Evolutionary conservation across 1,140 invertebrate genomes (phyloP).

Genomic region (Caerostris darwini): DNA sequence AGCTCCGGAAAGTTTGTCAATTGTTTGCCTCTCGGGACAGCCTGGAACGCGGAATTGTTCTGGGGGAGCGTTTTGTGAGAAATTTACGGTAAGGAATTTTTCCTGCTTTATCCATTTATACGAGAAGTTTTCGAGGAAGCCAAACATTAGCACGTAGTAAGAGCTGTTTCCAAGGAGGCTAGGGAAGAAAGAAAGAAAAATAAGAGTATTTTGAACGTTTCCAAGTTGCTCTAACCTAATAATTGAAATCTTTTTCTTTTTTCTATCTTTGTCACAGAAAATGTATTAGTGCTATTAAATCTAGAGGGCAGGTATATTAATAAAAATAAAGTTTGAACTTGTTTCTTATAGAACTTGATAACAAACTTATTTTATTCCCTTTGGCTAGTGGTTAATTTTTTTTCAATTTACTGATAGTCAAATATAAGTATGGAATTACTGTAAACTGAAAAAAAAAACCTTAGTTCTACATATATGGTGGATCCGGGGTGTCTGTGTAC

Average conservation of each 20-base stretch:
- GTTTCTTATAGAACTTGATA: too few relatives aligned
- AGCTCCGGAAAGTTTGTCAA: slow-evolving; percentile 48
- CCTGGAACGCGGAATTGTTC: neutral
- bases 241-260: neutral
- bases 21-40: slow-evolving; percentile 31
- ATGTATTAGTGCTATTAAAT: neutral
- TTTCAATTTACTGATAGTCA: too few relatives aligned
- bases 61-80: neutral
- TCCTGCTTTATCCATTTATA: slow-evolving; percentile 9
- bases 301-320: too few relatives aligned
- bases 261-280: neutral
- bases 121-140: neutral
- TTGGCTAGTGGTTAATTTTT: too few relatives aligned
- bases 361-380: too few relatives aligned
- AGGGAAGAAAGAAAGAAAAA: neutral
- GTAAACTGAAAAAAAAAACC: too few relatives aligned
- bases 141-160: neutral
- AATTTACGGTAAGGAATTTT: slow-evolving; percentile 53
- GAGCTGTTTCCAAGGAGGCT: neutral
- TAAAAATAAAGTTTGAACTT: too few relatives aligned
- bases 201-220: neutral
- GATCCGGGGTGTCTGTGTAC: too few relatives aligned
- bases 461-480: too few relatives aligned
- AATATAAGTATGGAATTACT: too few relatives aligned
- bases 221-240: neutral